phyloP scores from a whole-genome alignment of 2,113 vertebrate genomes.

The Grammomys surdaster region DNA sequence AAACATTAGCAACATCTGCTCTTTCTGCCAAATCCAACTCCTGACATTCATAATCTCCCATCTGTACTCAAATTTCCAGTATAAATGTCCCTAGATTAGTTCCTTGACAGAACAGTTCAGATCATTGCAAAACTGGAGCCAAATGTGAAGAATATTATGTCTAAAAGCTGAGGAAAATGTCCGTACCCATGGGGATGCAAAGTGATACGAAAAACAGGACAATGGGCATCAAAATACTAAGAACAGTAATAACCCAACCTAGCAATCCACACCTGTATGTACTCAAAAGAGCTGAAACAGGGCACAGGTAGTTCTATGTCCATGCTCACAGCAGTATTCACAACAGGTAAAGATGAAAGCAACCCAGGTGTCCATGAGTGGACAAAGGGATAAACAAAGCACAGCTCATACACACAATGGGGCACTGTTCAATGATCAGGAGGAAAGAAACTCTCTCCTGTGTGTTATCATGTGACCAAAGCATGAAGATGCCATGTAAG shows the following conservation, averaged over 20 bases:
- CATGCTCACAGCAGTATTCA: neutral
- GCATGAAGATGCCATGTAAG: neutral
- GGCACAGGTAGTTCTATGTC: fast-evolving
- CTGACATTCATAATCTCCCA: neutral
- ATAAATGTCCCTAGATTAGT: neutral
- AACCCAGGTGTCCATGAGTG: neutral
- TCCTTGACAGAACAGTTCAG: neutral
- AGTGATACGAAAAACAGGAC: neutral
- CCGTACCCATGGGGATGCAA: neutral
- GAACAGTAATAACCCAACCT: neutral
- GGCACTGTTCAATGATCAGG: neutral
- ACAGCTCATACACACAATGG: fast-evolving
- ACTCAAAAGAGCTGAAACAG: neutral
- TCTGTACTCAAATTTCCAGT: neutral
- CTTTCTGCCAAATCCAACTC: neutral
- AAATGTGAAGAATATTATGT: neutral
- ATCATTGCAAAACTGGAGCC: neutral
- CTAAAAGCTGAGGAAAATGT: neutral
- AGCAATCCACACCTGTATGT: neutral
- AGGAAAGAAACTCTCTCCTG: neutral
- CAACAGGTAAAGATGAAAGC: neutral
- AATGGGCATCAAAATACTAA: neutral
- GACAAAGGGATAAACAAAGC: neutral
- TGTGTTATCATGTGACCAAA: neutral
- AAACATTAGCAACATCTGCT: neutral